These are phyloP conservation scores for Diplosoma virens DNA, from an alignment of 23 tunicate genomes.

Conservation along the genomic window DNA sequence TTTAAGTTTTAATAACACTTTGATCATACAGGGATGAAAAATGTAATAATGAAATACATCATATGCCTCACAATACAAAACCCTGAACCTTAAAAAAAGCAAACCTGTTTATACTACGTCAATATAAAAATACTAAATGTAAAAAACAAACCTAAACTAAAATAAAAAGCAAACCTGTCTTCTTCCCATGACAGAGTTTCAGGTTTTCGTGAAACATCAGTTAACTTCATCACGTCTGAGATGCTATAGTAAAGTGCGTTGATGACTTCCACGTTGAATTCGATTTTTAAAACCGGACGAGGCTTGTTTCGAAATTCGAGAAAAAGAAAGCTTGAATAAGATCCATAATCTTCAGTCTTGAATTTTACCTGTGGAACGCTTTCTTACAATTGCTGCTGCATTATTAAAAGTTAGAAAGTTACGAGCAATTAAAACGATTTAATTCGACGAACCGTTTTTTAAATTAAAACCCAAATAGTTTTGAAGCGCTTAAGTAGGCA, in stretches of 20 bases:
- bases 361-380: not conserved
- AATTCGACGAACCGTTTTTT: not conserved
- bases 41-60: no score
- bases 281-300: conserved; percentile 8
- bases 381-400: not conserved
- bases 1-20: no score
- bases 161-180: not conserved
- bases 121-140: no score
- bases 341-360: not conserved
- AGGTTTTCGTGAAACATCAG: not conserved
- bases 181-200: not conserved
- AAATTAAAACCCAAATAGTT: not conserved
- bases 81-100: no score
- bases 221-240: no score
- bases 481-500: not conserved
- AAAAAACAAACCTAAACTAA: not conserved
- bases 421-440: not conserved
- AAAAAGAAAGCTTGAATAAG: not conserved
- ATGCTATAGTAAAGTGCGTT: not conserved
- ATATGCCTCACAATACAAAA: no score
- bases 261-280: conserved; percentile 4
- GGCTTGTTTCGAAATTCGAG: conserved; percentile 20
- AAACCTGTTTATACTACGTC: no score
- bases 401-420: not conserved
- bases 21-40: no score